Evolutionary conservation across 2,113 vertebrate species (phyloP).

Genomic region (Cryptotis parvus): DNA sequence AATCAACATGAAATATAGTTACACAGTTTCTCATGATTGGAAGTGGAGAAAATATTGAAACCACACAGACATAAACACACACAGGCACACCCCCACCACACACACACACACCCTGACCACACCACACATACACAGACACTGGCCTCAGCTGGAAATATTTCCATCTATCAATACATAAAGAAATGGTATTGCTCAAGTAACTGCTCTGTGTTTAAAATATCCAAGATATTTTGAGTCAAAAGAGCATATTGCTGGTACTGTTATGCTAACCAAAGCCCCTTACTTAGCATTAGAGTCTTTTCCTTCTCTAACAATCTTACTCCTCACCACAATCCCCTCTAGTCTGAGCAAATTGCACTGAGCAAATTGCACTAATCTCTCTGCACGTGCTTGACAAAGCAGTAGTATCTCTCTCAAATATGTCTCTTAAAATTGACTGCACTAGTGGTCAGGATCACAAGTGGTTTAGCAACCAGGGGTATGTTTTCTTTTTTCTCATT

Average conservation of each 20-base stretch:
- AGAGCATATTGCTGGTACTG: neutral
- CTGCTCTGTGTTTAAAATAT: neutral
- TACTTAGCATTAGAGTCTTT: neutral
- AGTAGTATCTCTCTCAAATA: neutral
- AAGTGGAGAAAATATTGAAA: no score
- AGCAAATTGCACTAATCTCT: neutral
- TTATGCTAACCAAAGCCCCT: neutral
- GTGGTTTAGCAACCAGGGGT: neutral
- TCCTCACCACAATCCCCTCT: neutral
- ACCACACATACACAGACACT: no score
- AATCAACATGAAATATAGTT: no score
- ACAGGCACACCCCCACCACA: no score
- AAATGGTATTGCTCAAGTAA: neutral
- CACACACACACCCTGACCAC: no score
- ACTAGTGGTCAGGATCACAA: neutral
- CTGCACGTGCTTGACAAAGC: neutral
- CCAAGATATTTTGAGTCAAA: neutral
- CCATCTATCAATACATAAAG: neutral
- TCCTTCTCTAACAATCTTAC: neutral
- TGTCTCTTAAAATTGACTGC: no score
- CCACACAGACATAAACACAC: no score
- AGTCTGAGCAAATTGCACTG: neutral
- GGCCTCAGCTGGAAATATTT: no score
- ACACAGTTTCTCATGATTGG: no score
- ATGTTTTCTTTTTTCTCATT: neutral